A percentile compares a stretch with the other conserved stretches of the same genome.
Conservation (phyloP, 2,888 invertebrate species). For the Diplazon laetatorius region DNA sequence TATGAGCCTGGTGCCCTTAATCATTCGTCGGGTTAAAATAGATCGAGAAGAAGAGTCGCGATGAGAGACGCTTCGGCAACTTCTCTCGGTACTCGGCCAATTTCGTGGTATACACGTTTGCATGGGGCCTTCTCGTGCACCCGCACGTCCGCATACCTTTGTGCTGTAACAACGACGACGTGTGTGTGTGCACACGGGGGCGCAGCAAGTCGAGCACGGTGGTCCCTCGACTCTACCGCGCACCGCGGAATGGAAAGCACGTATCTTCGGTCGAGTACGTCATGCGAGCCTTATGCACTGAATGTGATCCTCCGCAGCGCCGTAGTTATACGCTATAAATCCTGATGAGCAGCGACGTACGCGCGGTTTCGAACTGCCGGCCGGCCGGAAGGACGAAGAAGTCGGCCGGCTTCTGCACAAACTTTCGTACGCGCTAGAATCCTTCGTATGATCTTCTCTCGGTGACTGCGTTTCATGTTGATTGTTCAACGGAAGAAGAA, state of each 20-base stretch:
- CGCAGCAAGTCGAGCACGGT: constrained; percentile 50
- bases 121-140: constrained; percentile 34
- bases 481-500: constrained; percentile 8
- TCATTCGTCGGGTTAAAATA: constrained; percentile 76
- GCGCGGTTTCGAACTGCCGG: constrained; percentile 14
- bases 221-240: constrained; percentile 38
- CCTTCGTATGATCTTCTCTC: constrained; percentile 18
- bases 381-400: constrained; percentile 44
- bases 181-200: constrained; percentile 6
- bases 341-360: constrained; percentile 49
- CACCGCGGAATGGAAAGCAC: constrained; percentile 57
- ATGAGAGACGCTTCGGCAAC: constrained; percentile 11
- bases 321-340: constrained; percentile 56
- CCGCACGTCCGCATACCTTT: constrained; percentile 48
- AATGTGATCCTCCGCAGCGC: constrained; percentile 9
- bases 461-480: constrained; percentile 1
- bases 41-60: constrained; percentile 63
- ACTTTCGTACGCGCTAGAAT: constrained; percentile 57
- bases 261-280: constrained; percentile 50
- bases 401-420: constrained; percentile 12
- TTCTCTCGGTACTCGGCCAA: neutral
- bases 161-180: constrained; percentile 17
- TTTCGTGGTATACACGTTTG: constrained; percentile 37
- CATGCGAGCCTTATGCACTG: constrained; percentile 34
- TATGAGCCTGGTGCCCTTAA: constrained; percentile 69